These are phyloP conservation scores for Lumbricus terrestris DNA, from an alignment of 2,888 invertebrate genomes.

Conservation along the genomic window DNA sequence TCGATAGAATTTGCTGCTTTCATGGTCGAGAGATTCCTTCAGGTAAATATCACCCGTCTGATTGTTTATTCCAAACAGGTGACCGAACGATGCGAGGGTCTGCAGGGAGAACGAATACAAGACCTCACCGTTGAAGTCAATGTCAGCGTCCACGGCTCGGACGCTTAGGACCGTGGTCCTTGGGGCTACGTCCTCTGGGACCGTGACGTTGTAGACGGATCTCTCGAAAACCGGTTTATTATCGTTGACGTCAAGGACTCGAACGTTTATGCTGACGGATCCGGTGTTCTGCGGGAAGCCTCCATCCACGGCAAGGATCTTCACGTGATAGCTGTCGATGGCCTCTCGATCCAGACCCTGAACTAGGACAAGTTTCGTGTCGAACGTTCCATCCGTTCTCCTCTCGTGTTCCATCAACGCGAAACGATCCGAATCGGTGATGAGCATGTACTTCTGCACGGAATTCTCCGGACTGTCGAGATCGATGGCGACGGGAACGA, in stretches of 20 bases:
- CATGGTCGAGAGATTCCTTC: conserved; percentile 35
- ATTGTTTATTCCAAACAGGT: conserved; percentile 33
- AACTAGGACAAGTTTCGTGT: conserved; percentile 32
- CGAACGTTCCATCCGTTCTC: conserved; percentile 21
- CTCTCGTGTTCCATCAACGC: conserved; percentile 27
- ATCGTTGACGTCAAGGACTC: conserved; percentile 38
- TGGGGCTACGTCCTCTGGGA: conserved; percentile 34
- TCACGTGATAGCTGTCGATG: conserved; percentile 33
- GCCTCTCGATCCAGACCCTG: conserved; percentile 38
- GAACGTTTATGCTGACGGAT: conserved; percentile 30
- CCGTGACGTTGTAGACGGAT: conserved; percentile 30
- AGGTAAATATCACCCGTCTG: conserved; percentile 38
- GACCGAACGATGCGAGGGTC: conserved; percentile 29
- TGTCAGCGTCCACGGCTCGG: conserved; percentile 36
- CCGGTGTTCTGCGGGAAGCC: conserved; percentile 36
- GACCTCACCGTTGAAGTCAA: conserved; percentile 37
- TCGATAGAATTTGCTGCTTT: conserved; percentile 31
- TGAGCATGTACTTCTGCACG: conserved; percentile 32
- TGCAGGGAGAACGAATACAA: conserved; percentile 32
- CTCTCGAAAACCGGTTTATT: conserved; percentile 36
- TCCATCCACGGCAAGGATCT: conserved; percentile 37
- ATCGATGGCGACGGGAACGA: conserved; percentile 35
- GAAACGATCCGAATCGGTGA: conserved; percentile 32
- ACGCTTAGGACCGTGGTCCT: conserved; percentile 33
- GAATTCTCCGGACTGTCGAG: conserved; percentile 35